Evolutionary conservation across 2,888 invertebrate species (phyloP), one percentile per base, ranked within the genome.

Genomic region (Dicyrtomina minuta): DNA sequence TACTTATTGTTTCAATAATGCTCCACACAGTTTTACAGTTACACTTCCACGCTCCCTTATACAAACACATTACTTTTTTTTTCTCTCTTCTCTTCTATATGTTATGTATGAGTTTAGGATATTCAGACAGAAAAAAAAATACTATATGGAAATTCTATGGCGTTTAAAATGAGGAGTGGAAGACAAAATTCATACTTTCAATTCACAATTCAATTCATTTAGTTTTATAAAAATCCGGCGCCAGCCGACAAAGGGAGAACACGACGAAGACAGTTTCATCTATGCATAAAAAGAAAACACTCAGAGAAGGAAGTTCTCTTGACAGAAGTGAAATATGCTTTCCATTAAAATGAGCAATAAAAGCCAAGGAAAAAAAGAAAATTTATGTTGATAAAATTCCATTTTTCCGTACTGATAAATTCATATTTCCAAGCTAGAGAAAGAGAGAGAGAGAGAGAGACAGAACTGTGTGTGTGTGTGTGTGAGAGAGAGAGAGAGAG

Each of bases 391-490:
- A 75, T 76, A 75, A 75, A 77, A 77, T 75, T 75, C 77, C 77
- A 76, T 77, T 77, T 77, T 77, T 77, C 77, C 77, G 73, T 77
- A 77, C 77, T 77, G 77, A 77, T 77, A 77, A 75, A 77, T 77
- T 77, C 77, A 77, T 77, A 76, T 77, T 77, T 77, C 72, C 72
- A 68, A 65, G 59, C 60, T 27, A 24, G n/a, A 39, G 67, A 66
- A 12, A 27, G 41, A 61, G 67, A 22, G 24, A 46, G 41, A 59
- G 44, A 53, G 46, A 20, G 43, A 59, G 41, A 41, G 39, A 66
- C 12, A 56, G 44, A 62, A 51, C 33, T 33, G 33, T 33, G 33
- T 33, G 33, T 33, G 33, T 33, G 41, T 55, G 39, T 59, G 27
- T 26, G 44, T 53, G 33, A 43, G n/a, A 15, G 49, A 67, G 60